Base-by-base conservation (phyloP, 2,888 invertebrate genomes). In the Disparrhopalites patrizii region DNA sequence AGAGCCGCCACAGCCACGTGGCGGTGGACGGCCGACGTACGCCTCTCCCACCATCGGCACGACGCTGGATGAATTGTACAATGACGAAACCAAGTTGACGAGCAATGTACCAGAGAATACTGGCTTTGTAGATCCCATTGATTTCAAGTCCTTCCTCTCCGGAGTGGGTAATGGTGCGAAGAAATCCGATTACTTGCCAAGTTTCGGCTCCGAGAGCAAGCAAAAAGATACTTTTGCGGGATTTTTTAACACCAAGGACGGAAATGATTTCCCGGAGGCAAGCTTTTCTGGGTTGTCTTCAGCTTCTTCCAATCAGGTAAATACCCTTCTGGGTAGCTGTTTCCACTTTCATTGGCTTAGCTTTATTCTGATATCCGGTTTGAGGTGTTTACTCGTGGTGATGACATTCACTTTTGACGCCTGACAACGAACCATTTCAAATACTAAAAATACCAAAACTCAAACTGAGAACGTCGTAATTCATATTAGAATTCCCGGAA, bases 91-190 rank as follows among this genome's bases (percentile, higher is more conserved):
- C 18, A 15, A 61, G 10, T 51, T 30, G n/a, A 54, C 20, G 18
- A 50, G 43, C 15, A 60, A 70, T 13, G 65, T 65, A 15, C 69
- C 68, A 36, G 68, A 63, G 31, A 75, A 73, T 38, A 51, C 70
- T 23, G 83, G 82, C 72, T 83, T 82, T 75, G 82, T 83, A 27
- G 80, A 81, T 69, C 82, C 84, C 15, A 78, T 83, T 76, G 84
- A 85, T 77, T 85, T 84, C 76, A 80, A 81, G 10, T 79, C 82
- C n/a, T 80, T 85, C 75, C 83, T 84, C 70, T 78, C 80, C 60
- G 78, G 81, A 60, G 80, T 79, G 15, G 72, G 68, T 2, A 66
- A 60, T 31, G 58, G 57, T 10, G 61, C 65, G 10, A 61, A 61
- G 68, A 78, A 79, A 73, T 79, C 79, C 67, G 81, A 82, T 28